These are phyloP conservation scores for Syndactyla subalaris DNA, from an alignment of 2,797 vertebrate genomes.

Conservation along the genomic window DNA sequence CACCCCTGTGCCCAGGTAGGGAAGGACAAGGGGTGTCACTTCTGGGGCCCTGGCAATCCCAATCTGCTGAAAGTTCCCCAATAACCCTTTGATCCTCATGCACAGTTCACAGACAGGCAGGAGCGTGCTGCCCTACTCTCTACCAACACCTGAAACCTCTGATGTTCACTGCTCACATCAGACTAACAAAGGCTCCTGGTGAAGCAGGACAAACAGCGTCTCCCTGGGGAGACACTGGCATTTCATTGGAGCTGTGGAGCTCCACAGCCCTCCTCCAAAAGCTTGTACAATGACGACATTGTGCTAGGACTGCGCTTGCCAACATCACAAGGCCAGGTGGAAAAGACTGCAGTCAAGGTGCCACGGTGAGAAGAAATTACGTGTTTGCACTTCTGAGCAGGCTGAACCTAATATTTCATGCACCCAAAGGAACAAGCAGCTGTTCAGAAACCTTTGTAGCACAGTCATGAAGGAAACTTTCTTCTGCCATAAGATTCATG, in stretches of 20 bases:
- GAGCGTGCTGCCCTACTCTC: neutral
- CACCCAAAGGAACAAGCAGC: neutral
- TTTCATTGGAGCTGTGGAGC: neutral
- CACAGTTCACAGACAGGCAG: fast-evolving
- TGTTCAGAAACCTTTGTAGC: neutral
- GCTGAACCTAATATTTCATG: constrained; percentile 36
- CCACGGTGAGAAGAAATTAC: neutral
- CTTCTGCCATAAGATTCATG: neutral
- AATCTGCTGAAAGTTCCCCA: neutral
- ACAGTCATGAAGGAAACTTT: neutral
- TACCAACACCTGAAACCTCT: neutral
- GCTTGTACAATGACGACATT: neutral
- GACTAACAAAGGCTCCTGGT: neutral
- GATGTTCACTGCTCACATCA: neutral
- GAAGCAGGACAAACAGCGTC: neutral
- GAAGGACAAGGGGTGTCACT: fast-evolving
- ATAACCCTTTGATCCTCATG: neutral
- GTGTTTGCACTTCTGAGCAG: neutral
- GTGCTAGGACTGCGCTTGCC: neutral
- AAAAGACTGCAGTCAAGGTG: neutral
- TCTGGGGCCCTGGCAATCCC: neutral
- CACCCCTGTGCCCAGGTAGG: fast-evolving
- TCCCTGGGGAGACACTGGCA: neutral
- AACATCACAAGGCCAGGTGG: neutral
- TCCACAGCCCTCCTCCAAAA: neutral